A percentile compares a stretch with the other conserved stretches of the same genome.
Evolutionary conservation across 2,113 vertebrate species (phyloP).

Genomic region (Lamprologus sp.): DNA sequence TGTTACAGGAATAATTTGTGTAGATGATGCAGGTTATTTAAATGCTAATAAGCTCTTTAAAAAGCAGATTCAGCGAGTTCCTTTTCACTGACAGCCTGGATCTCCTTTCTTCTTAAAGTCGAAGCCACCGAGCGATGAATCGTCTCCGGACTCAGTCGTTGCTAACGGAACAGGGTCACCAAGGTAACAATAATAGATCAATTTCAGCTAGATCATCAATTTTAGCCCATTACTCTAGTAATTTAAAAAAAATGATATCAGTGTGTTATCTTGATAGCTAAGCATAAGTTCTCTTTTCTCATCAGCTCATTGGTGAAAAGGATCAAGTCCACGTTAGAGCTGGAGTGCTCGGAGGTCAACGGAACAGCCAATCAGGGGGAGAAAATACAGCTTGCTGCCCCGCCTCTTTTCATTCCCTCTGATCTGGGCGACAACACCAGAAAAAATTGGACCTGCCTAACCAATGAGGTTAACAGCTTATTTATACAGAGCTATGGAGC

Average conservation of each 20-base stretch:
- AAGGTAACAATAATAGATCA: conserved; percentile 69
- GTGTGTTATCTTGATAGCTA: neutral
- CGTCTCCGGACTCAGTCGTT: conserved; percentile 70
- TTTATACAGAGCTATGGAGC: neutral
- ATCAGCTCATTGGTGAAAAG: conserved; percentile 49
- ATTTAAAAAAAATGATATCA: neutral
- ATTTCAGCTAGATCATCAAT: neutral
- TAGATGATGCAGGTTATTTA: neutral
- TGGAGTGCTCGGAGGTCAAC: conserved; percentile 71
- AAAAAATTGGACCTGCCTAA: conserved; percentile 77
- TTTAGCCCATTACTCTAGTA: neutral
- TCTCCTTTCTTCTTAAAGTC: conserved; percentile 59
- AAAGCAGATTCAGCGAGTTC: neutral
- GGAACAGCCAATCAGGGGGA: conserved; percentile 43
- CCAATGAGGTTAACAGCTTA: conserved; percentile 62
- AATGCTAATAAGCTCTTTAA: neutral
- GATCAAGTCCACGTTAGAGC: conserved; percentile 83
- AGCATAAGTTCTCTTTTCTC: neutral
- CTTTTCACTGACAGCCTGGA: neutral
- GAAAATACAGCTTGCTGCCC: conserved; percentile 35
- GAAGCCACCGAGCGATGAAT: conserved; percentile 76
- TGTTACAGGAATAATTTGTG: neutral
- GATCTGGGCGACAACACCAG: conserved; percentile 62
- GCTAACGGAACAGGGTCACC: conserved; percentile 76
- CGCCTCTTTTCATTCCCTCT: conserved; percentile 49